Base-by-base conservation (phyloP, 2,113 vertebrate genomes). In the Percopsis transmontana region DNA sequence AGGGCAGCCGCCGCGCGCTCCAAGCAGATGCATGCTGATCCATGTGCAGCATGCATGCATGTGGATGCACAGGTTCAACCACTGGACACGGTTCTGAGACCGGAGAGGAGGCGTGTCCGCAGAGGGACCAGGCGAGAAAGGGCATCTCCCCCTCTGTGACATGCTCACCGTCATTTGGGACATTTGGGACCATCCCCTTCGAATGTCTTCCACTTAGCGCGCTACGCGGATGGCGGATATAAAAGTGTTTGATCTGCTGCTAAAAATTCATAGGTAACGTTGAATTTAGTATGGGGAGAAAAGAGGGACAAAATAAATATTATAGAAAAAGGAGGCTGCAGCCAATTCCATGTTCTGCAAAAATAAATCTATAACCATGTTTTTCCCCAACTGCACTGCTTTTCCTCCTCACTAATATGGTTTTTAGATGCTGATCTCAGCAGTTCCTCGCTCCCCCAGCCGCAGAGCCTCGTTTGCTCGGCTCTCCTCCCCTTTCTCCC, bases 51-150 rank as follows among this genome's bases (percentile, higher is more conserved):
- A 65, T n/a, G 66, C 83, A 91, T 92, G 85, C 88, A 90, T 90
- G 90, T 90, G 88, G 85, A 91, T 89, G 87, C 72, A 72, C 89
- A 90, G 88, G 89, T 91, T 85, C 78, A 81, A 76, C 63, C 77
- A 71, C 89, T 90, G 84, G 85, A 89, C 85, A 84, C 77, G 83
- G 80, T 83, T 86, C 72, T 80, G 88, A 86, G 89, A 85, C 83
- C 90, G 66, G 77, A 54, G 85, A 74, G 33, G 84, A 67, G 81
- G 50, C 8, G 1, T 72, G 79, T 63, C 74, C 69, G 81, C 85
- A 61, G 70, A 61, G 74, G 20, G 74, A 75, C 68, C 75, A 58
- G 9, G 56, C 1, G 54, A 13, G 75, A 92, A 92, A 93, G 91
- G 90, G 85, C 90, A 93, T 80, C 81, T 81, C 80, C 80, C n/a